Percentiles rank a stretch among this genome's conserved stretches.
Evolutionary conservation across 2,888 invertebrate genomes (phyloP).

Genomic region (Ophion costatus): DNA sequence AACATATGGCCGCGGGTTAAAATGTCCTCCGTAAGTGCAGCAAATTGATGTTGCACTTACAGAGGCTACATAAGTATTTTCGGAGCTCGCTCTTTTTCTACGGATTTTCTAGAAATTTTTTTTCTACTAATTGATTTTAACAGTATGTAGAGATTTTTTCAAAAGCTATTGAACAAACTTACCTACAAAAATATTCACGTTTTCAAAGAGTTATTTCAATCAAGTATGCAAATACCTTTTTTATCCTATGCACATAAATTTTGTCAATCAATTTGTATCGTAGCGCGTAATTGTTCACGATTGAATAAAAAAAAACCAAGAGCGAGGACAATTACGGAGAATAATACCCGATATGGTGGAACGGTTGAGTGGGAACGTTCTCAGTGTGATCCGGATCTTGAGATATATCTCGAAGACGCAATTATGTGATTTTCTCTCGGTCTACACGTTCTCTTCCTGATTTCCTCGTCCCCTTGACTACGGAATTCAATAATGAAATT

Average conservation of each 20-base stretch:
- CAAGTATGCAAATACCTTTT: not conserved
- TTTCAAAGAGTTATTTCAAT: too few species aligned
- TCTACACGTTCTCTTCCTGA: slow-evolving; percentile 19
- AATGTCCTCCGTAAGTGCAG: too few species aligned
- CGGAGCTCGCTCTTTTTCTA: too few species aligned
- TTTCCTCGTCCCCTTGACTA: slow-evolving; percentile 44
- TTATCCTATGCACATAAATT: not conserved
- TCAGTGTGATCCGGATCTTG: not conserved
- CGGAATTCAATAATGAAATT: slow-evolving; percentile 69
- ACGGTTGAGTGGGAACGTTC: slow-evolving; percentile 1
- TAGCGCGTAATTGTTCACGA: slow-evolving; percentile 5
- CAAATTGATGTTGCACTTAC: too few species aligned
- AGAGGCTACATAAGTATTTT: too few species aligned
- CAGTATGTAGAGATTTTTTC: not conserved
- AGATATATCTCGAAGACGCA: slow-evolving; percentile 20
- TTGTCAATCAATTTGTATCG: not conserved
- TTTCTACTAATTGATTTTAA: not conserved
- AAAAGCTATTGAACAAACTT: too few species aligned
- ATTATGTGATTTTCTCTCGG: slow-evolving; percentile 34
- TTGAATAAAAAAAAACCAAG: not conserved
- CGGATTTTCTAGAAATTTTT: not conserved
- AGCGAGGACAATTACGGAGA: slow-evolving; percentile 8
- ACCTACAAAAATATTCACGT: too few species aligned
- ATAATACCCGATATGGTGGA: slow-evolving; percentile 9
- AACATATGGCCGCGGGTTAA: too few species aligned